Conservation (phyloP, 2,797 vertebrate species). For the Gastrophryne carolinensis region DNA sequence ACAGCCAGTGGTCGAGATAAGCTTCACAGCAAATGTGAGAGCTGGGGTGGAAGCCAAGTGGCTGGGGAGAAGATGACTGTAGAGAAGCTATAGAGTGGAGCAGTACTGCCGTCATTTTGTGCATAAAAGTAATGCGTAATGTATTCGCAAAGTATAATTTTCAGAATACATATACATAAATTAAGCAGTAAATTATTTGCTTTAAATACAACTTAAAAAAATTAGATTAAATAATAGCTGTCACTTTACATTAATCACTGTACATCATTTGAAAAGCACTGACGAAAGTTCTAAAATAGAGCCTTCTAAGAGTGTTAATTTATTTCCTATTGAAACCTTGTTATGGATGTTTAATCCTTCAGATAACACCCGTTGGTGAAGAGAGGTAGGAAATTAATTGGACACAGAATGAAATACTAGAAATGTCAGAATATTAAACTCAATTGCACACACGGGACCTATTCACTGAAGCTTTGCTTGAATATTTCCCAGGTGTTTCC, state of each 20-base stretch:
- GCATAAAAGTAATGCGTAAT: too few relatives aligned
- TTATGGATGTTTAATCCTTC: slow-evolving; percentile 42
- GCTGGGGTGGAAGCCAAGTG: too few relatives aligned
- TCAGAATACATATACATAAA: too few relatives aligned
- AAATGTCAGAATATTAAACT: slow-evolving; percentile 51
- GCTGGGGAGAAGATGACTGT: too few relatives aligned
- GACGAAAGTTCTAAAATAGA: slow-evolving; percentile 1
- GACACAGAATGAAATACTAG: slow-evolving; percentile 49
- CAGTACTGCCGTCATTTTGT: too few relatives aligned
- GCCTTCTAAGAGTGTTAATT: not conserved
- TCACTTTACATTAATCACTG: not conserved
- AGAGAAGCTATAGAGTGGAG: too few relatives aligned
- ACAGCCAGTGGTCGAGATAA: too few relatives aligned
- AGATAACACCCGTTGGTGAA: slow-evolving; percentile 45
- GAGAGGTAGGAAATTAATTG: slow-evolving; percentile 48
- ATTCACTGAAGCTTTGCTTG: slow-evolving; percentile 44
- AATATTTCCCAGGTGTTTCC: slow-evolving; percentile 48
- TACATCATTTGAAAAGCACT: slow-evolving; percentile 4
- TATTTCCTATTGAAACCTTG: slow-evolving; percentile 39
- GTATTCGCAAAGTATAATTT: too few relatives aligned
- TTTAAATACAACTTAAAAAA: not conserved
- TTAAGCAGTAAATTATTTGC: too few relatives aligned
- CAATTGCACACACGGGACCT: slow-evolving; percentile 45
- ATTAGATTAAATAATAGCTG: not conserved
- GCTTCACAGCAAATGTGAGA: too few relatives aligned